Evolutionary conservation across 1,140 invertebrate species (phyloP), one percentile per base, ranked within the genome.

Genomic region (Dendrolimus kikuchii): DNA sequence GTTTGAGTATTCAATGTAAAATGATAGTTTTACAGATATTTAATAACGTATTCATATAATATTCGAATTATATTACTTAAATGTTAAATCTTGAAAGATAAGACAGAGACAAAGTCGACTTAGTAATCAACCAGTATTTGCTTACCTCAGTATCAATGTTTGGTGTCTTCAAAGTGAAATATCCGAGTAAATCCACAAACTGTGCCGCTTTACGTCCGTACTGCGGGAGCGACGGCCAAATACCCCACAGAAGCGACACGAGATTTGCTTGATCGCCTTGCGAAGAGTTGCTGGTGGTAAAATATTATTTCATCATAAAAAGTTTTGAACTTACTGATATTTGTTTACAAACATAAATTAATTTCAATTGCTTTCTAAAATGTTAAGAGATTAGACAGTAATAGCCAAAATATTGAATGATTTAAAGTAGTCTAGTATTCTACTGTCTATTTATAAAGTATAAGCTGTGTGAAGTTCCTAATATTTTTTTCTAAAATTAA

Each of bases 111-210:
- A 9, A 6, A 10, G 8, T 46, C 3, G 9, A 9, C n/a, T 4
- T 39, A 39, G 7, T 49, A 49, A 38, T 40, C 38, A 52, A 49
- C 8, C 43, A 53, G 53, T 40, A 51, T 55, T 39, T 39, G 51
- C 59, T 53, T 63, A 89, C 88, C 74, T 89, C 88, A 51, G 89
- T 89, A 6, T 89, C 87, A 46, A 89, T 87, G 47, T 91, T 85
- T 5, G 90, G 88, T 0, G 92, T 96, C 76, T 95, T 96, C 0
- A 98, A 88, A 0, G 95, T 95, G 71, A 98, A 96, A 81, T 96
- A 98, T 0, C 97, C 98, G 0, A 99, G 89, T 0, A 99, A 88
- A 83, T 99, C 98, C 1, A 99, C 97, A 88, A 99, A 99, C 82
- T 99, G 98, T 0, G 95, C 93, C 4, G 97, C 96, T 83, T 98